A percentile compares a stretch with the other conserved stretches of the same genome.
Conservation (phyloP, 2,797 vertebrate genomes). For the Arrhamphus sclerolepis region DNA sequence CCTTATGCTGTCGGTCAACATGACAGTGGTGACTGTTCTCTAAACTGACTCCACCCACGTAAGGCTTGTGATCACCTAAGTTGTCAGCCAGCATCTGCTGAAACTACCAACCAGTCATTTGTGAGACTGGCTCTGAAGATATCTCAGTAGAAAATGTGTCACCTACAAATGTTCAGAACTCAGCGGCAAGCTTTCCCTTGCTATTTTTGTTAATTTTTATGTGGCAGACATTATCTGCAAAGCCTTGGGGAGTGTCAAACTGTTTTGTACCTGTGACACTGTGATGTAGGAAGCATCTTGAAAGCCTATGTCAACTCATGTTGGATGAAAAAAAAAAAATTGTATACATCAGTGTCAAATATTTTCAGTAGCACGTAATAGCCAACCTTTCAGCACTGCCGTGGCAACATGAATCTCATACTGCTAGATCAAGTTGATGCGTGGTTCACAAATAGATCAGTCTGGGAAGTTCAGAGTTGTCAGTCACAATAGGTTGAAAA, state of each 20-base stretch:
- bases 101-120: slow-evolving; percentile 75
- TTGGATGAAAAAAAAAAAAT: slow-evolving; percentile 26
- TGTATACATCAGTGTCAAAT: slow-evolving; percentile 36
- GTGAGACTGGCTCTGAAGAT: slow-evolving; percentile 66
- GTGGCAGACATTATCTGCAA: slow-evolving; percentile 53
- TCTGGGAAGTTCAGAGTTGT: slow-evolving; percentile 20
- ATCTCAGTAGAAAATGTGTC: slow-evolving; percentile 63
- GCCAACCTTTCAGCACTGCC: slow-evolving; percentile 21
- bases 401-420: slow-evolving; percentile 11
- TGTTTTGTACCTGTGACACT: slow-evolving; percentile 43
- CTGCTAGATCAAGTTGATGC: slow-evolving; percentile 26
- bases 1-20: slow-evolving; percentile 81
- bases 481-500: slow-evolving; percentile 16
- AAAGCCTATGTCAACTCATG: slow-evolving; percentile 35
- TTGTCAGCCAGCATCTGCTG: slow-evolving; percentile 83
- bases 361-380: slow-evolving; percentile 15
- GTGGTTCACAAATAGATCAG: slow-evolving; percentile 32
- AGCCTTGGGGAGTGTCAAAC: slow-evolving; percentile 46
- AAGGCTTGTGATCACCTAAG: slow-evolving; percentile 76
- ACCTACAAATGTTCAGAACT: slow-evolving; percentile 63
- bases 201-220: slow-evolving; percentile 44
- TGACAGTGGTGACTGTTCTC: slow-evolving; percentile 77
- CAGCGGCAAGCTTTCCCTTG: slow-evolving; percentile 42
- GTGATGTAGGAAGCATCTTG: slow-evolving; percentile 23
- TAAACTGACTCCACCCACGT: slow-evolving; percentile 77